Conservation (phyloP, 2,113 vertebrate species). For the Dendropsophus ebraccatus region DNA sequence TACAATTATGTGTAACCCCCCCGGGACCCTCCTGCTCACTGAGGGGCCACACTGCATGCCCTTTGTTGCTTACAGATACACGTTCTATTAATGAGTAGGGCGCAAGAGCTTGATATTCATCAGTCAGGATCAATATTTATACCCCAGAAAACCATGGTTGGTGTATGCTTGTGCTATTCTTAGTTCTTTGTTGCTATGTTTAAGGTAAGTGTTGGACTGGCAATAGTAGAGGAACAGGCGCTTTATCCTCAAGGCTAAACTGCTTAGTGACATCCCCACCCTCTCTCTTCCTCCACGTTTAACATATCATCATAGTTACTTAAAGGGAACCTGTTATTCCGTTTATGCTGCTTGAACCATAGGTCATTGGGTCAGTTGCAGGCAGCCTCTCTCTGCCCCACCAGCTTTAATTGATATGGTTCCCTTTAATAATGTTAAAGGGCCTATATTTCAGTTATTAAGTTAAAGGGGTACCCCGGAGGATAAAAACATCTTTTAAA, state of each 20-base stretch:
- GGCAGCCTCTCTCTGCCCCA: no score
- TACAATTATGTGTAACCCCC: no score
- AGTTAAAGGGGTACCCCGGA: no score
- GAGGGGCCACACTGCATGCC: background rate
- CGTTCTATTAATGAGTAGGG: background rate
- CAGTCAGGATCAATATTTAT: background rate
- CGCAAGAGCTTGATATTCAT: background rate
- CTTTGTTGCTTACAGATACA: background rate
- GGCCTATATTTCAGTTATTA: no score
- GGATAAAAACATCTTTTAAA: no score
- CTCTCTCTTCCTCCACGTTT: background rate
- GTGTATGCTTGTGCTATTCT: background rate
- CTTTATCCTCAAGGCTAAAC: background rate
- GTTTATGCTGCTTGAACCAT: no score
- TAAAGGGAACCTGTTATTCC: no score
- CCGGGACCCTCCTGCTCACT: background rate
- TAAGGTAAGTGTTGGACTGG: background rate
- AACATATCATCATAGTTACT: background rate
- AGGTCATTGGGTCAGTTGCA: no score
- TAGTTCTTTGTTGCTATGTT: background rate
- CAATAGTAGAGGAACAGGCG: background rate
- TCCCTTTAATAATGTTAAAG: background rate
- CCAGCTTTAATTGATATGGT: no score
- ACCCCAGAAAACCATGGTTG: no score
- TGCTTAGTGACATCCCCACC: background rate